phyloP scores from a whole-genome alignment of 2,113 vertebrate species.

The Bungarus multicinctus region DNA sequence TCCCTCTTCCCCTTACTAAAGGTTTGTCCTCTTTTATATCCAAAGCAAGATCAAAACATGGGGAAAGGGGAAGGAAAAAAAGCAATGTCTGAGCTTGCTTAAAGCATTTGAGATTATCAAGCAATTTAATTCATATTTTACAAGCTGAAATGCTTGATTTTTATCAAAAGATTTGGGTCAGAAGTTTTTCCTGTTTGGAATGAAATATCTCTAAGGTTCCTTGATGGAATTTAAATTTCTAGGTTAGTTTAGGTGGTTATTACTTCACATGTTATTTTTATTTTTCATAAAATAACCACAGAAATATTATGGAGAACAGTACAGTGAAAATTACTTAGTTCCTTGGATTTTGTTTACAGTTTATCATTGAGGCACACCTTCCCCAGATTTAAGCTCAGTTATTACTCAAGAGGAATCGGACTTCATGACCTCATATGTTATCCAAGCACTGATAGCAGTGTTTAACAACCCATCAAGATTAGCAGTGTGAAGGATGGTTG shows the following conservation, averaged over 20 bases:
- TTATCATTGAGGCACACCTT: neutral
- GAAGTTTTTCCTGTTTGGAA: neutral
- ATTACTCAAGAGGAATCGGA: neutral
- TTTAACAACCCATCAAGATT: neutral
- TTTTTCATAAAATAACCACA: neutral
- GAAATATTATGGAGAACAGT: neutral
- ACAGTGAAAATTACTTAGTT: neutral
- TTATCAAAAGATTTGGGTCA: neutral
- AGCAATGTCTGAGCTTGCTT: neutral
- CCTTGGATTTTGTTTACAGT: neutral
- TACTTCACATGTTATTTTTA: neutral
- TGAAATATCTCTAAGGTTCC: neutral
- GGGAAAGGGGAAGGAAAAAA: neutral
- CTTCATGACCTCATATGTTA: neutral
- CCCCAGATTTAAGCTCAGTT: neutral
- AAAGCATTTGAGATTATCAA: neutral
- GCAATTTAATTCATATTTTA: neutral
- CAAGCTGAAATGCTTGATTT: neutral
- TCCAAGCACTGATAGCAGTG: neutral
- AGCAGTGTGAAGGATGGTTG: neutral
- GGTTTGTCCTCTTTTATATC: neutral
- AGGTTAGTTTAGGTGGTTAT: neutral
- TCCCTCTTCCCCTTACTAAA: neutral
- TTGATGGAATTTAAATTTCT: neutral
- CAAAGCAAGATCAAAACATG: neutral